A percentile compares a stretch with the other conserved stretches of the same genome.
phyloP scores from a whole-genome alignment of 2,797 vertebrate species.

The Heliangelus exortis region DNA sequence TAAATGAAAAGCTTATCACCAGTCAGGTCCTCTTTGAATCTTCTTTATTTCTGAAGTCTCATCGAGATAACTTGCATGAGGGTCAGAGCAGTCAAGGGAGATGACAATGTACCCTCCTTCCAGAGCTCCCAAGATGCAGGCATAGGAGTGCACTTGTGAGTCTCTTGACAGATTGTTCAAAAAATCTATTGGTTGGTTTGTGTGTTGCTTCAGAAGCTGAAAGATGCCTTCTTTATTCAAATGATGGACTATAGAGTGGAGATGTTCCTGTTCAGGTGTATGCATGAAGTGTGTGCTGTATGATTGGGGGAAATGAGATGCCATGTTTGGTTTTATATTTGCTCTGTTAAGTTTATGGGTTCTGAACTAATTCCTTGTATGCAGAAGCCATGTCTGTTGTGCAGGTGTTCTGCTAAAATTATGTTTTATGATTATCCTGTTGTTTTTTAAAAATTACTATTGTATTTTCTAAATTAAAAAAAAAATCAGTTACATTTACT shows the following conservation, averaged over 20 bases:
- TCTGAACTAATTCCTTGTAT: background rate
- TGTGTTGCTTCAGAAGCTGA: background rate
- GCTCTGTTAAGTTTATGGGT: background rate
- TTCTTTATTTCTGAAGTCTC: background rate
- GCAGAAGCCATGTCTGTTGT: conserved; percentile 8
- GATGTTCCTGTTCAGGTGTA: background rate
- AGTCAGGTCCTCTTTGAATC: background rate
- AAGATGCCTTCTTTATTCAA: background rate
- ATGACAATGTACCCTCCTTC: background rate
- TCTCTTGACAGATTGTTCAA: background rate
- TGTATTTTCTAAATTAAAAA: background rate
- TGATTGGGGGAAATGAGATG: background rate
- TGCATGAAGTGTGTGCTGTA: background rate
- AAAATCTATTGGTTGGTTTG: background rate
- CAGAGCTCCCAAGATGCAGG: background rate
- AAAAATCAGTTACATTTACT: background rate
- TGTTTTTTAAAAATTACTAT: no score
- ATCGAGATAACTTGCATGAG: background rate
- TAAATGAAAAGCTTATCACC: background rate
- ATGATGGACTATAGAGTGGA: background rate
- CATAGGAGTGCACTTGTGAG: background rate
- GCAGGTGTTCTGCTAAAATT: conserved; percentile 29
- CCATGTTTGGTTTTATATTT: background rate
- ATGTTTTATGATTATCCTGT: background rate
- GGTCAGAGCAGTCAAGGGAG: background rate